These are phyloP conservation scores for Podilymbus podiceps DNA, from an alignment of 2,113 vertebrate species.

Conservation along the genomic window DNA sequence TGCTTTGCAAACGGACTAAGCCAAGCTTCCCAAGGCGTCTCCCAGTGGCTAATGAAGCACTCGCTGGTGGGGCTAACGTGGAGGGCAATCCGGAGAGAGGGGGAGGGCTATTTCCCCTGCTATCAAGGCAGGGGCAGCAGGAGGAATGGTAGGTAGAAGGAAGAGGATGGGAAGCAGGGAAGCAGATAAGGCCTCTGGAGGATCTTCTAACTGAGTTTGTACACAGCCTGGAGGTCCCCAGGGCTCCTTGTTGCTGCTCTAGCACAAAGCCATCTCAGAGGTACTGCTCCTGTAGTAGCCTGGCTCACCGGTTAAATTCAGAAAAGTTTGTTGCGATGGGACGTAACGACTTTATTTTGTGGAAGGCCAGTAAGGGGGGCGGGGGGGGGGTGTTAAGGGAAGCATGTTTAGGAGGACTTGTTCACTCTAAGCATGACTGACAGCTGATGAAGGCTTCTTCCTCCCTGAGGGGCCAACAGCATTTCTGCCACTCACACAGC, in stretches of 20 bases:
- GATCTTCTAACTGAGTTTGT: neutral
- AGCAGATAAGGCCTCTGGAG: neutral
- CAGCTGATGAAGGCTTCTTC: neutral
- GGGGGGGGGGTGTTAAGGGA: neutral
- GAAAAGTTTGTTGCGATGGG: neutral
- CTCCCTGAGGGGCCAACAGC: neutral
- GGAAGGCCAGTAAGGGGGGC: neutral
- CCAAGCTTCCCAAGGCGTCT: neutral
- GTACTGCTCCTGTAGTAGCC: neutral
- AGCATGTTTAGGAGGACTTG: fast-evolving
- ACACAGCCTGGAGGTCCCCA: neutral
- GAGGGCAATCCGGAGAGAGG: neutral
- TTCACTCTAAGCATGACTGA: neutral
- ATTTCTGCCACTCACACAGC: neutral
- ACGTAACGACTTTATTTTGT: neutral
- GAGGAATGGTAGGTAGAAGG: neutral
- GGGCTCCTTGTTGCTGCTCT: neutral
- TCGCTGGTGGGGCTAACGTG: neutral
- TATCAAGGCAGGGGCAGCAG: neutral
- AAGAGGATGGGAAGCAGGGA: neutral
- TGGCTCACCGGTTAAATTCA: neutral
- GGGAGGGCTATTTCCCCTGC: neutral
- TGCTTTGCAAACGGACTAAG: neutral
- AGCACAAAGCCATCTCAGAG: neutral
- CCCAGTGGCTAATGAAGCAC: neutral